These are phyloP conservation scores for Tetrax tetrax DNA, from an alignment of 2,113 vertebrate genomes.

Conservation along the genomic window DNA sequence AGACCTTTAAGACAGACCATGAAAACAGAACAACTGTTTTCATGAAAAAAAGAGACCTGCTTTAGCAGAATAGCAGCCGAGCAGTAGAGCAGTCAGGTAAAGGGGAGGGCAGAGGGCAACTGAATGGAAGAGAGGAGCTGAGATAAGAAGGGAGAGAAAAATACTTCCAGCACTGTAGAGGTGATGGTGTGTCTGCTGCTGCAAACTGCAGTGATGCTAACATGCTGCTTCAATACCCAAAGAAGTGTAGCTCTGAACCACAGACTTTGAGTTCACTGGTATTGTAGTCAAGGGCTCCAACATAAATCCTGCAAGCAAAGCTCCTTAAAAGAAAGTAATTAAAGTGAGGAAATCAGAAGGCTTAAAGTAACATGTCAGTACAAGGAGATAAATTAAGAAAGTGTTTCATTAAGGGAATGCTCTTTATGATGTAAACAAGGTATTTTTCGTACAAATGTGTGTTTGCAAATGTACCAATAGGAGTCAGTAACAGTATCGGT, in stretches of 20 bases:
- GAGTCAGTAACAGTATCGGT: background rate
- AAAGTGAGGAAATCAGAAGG: background rate
- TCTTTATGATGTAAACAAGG: background rate
- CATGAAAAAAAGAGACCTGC: background rate
- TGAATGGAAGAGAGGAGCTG: background rate
- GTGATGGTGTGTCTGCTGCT: background rate
- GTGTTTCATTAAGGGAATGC: background rate
- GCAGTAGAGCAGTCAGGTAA: background rate
- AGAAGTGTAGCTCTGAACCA: background rate
- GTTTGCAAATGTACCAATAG: background rate
- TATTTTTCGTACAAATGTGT: background rate
- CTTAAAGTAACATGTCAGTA: background rate
- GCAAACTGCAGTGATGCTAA: background rate
- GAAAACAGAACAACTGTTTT: background rate
- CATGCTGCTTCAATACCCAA: background rate
- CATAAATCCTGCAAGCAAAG: background rate
- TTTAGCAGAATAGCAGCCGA: background rate
- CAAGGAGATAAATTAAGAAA: background rate
- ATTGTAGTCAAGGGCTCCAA: background rate
- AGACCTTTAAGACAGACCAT: background rate
- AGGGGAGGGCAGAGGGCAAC: background rate
- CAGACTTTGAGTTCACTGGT: background rate
- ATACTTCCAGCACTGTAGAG: background rate
- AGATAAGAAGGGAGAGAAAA: background rate
- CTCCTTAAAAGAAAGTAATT: conserved; percentile 27